phyloP scores from a whole-genome alignment of 2,888 invertebrate species.

The Mimumesa dahlbomi region DNA sequence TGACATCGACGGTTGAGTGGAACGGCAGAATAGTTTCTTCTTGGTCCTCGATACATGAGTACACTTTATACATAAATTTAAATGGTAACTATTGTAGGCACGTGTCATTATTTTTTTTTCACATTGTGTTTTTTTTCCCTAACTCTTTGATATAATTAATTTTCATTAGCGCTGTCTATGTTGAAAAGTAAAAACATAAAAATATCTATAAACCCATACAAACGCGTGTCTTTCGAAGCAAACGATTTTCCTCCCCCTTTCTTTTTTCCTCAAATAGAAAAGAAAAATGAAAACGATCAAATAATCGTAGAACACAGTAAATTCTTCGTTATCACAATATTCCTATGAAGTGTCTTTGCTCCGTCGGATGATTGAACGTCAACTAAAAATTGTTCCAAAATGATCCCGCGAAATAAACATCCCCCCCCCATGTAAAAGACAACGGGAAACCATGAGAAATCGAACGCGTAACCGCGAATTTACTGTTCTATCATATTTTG shows the following conservation, averaged over 20 bases:
- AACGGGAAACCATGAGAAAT: no score
- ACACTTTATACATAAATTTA: slow-evolving; percentile 52
- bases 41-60: slow-evolving; percentile 36
- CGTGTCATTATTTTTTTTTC: slow-evolving; percentile 50
- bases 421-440: no score
- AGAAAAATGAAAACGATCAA: background rate
- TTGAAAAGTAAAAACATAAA: slow-evolving; percentile 45
- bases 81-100: slow-evolving; percentile 71
- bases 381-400: slow-evolving; percentile 2
- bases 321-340: slow-evolving; percentile 1
- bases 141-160: slow-evolving; percentile 32
- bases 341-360: background rate
- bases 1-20: no score
- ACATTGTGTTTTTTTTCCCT: background rate
- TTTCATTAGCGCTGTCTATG: slow-evolving; percentile 28
- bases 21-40: no score
- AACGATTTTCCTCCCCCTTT: background rate
- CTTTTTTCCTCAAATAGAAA: background rate
- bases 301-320: slow-evolving; percentile 6
- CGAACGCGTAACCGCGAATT: slow-evolving; percentile 5
- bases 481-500: slow-evolving; percentile 2
- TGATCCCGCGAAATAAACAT: no score
- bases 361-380: background rate
- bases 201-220: slow-evolving; percentile 29
- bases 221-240: background rate